Evolutionary conservation across 2,113 vertebrate genomes (phyloP), one percentile per base, ranked within the genome.

Genomic region (Hippocampus comes): DNA sequence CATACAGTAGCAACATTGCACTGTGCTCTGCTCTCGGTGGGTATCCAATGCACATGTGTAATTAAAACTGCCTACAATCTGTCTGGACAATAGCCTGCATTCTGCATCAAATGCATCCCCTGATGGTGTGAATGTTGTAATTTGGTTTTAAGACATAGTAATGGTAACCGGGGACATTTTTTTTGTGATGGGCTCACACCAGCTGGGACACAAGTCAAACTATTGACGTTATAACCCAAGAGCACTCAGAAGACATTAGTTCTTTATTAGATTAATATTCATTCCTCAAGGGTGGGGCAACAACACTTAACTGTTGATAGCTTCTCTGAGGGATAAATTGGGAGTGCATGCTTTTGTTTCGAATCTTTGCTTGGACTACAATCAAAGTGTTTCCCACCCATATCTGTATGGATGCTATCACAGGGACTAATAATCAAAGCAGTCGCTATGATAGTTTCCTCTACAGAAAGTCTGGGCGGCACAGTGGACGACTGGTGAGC

Each of bases 21-120:
- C 53, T 75, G 21, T 27, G 82, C 79, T 67, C 43, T 9, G 64
- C 43, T 48, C 64, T 17, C 64, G 63, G 57, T 15, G 11, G 63
- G 59, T 86, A 82, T 80, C 60, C 59, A 74, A 81, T 55, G 68
- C 74, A 72, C 70, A 70, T 60, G 70, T 82, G 68, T 76, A 77
- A 85, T 85, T 82, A 82, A 82, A 81, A 20, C 71, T 75, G 71
- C 78, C 78, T 75, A 42, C 67, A 70, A 75, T 53, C 78, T 60
- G 46, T 5, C 3, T 64, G 70, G 80, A 71, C 75, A 68, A 51
- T 64, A 69, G 75, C 23, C 17, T 5, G 25, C 61, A 69, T 25
- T 71, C 63, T 71, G 27, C 30, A 49, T 69, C 17, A 60, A 74
- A 75, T 75, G 46, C 38, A 76, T 68, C 68, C n/a, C 56, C 69